These are phyloP conservation scores for Drosophila affinis DNA, from an alignment of 2,888 invertebrate species.

Conservation along the genomic window DNA sequence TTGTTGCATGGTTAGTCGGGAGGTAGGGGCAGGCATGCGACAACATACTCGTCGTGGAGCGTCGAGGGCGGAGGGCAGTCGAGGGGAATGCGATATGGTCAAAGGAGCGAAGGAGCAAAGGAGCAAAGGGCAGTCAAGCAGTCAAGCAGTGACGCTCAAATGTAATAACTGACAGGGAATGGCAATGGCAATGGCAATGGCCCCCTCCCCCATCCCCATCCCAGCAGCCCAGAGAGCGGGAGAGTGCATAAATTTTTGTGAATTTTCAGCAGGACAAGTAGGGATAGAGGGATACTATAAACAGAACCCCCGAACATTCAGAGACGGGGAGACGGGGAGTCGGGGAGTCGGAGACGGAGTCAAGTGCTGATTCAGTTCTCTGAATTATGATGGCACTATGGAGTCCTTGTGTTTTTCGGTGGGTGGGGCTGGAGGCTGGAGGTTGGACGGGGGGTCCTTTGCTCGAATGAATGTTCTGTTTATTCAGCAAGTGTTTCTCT, in stretches of 20 bases:
- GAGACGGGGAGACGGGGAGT: background rate
- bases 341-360: constrained; percentile 9
- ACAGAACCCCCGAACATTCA: constrained; percentile 22
- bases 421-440: no score
- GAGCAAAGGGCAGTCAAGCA: background rate
- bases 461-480: constrained; percentile 25
- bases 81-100: constrained; percentile 21
- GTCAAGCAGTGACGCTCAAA: constrained; percentile 39
- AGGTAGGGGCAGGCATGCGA: background rate
- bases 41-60: no score
- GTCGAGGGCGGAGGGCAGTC: background rate
- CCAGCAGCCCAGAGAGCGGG: background rate
- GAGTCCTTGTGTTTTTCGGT: constrained; percentile 20
- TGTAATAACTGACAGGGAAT: constrained; percentile 56
- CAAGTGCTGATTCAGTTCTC: constrained; percentile 42
- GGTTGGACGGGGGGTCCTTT: background rate
- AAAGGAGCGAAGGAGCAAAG: background rate
- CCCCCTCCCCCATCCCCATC: no score
- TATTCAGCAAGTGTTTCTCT: constrained; percentile 23
- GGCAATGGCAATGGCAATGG: background rate
- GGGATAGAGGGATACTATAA: constrained; percentile 19
- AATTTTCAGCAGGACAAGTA: constrained; percentile 50
- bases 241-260: constrained; percentile 66
- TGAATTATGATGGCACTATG: constrained; percentile 38
- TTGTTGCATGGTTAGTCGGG: constrained; percentile 62